These are phyloP conservation scores for Caenorhabditis sp. DNA, from an alignment of 2,888 invertebrate species.

Conservation along the genomic window DNA sequence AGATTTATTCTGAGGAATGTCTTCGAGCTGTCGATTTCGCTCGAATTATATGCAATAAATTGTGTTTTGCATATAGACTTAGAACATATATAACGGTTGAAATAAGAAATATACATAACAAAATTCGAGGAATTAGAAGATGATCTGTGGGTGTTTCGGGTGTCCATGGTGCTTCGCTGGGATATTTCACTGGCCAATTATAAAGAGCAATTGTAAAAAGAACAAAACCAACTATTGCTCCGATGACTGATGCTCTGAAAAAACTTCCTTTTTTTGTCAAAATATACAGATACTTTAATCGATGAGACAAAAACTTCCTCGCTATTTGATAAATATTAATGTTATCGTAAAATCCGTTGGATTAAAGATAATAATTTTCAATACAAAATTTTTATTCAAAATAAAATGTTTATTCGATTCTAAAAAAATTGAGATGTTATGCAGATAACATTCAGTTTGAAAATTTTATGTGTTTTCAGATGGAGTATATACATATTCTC, in stretches of 20 bases:
- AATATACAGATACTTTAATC: too few relatives aligned
- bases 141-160: conserved; percentile 13
- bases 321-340: neutral
- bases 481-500: neutral
- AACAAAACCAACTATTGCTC: conserved; percentile 3
- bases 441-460: too few relatives aligned
- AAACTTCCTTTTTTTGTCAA: neutral
- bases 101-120: conserved; percentile 16
- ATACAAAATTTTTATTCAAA: too few relatives aligned
- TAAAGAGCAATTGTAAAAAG: conserved; percentile 3
- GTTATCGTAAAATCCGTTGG: neutral
- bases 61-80: conserved; percentile 14
- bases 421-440: neutral
- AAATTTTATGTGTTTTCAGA: neutral
- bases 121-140: conserved; percentile 19
- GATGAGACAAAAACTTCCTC: too few relatives aligned
- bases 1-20: conserved; percentile 4
- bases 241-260: conserved; percentile 20
- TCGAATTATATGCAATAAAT: conserved; percentile 21
- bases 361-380: neutral
- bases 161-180: conserved; percentile 9
- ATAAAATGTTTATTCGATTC: neutral
- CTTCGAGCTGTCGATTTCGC: conserved; percentile 18
- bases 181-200: conserved; percentile 22
- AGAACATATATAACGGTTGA: conserved; percentile 6